Conservation (phyloP, 2,797 vertebrate species). For the Catamblyrhynchus diadema region DNA sequence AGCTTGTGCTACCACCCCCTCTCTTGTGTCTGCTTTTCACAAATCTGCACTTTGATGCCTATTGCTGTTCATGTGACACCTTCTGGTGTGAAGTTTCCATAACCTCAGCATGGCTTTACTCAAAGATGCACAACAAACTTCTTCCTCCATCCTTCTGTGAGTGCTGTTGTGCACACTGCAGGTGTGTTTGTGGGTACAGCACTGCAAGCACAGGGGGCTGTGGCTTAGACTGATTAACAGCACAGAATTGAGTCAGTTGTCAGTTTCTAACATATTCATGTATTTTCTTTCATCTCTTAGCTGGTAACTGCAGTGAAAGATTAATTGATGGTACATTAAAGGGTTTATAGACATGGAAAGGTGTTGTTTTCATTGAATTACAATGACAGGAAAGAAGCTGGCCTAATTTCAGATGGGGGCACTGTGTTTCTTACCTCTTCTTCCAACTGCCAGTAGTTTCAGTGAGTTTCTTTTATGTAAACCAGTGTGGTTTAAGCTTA, state of each 20-base stretch:
- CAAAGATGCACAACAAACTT: background rate
- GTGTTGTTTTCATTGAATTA: background rate
- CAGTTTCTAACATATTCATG: background rate
- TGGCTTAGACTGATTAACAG: background rate
- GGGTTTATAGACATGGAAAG: background rate
- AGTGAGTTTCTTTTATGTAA: background rate
- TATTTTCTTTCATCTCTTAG: conserved; percentile 8
- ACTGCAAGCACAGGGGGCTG: background rate
- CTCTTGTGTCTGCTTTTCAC: background rate
- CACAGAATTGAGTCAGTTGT: background rate
- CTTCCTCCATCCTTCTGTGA: background rate
- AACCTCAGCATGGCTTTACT: background rate
- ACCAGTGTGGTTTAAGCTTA: background rate
- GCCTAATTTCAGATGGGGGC: background rate
- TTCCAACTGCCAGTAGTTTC: background rate
- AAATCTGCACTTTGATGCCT: background rate
- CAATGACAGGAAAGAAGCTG: background rate
- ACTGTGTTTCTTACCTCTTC: background rate
- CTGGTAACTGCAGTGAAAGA: conserved; percentile 1
- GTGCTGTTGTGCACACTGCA: background rate
- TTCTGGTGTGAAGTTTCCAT: background rate
- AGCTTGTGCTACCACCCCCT: background rate
- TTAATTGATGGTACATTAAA: conserved; percentile 44
- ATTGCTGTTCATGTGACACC: background rate
- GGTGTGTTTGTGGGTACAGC: background rate